Evolutionary conservation across 2,797 vertebrate genomes (phyloP).

Genomic region (Halcyon smyrnensis): DNA sequence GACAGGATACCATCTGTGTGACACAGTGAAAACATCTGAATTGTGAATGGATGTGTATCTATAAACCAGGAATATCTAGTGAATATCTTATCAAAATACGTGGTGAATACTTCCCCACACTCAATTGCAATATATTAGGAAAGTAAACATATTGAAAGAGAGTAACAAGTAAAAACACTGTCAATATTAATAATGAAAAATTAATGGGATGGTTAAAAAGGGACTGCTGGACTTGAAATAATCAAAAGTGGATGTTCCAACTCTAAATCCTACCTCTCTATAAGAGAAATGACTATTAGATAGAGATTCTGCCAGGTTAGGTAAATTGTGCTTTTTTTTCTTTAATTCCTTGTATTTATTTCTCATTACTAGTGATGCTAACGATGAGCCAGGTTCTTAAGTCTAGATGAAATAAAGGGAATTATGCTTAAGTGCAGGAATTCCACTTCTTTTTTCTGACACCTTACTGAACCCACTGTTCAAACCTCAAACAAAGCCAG

Average conservation of each 20-base stretch:
- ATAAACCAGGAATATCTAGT: not conserved
- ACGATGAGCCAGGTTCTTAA: not conserved
- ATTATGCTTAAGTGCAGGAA: not conserved
- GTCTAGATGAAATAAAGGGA: not conserved
- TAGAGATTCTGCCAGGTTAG: not conserved
- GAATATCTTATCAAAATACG: not conserved
- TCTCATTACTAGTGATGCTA: not conserved
- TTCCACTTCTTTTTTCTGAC: not conserved
- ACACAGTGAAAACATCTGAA: not conserved
- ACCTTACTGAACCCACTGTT: not conserved
- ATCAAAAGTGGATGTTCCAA: not conserved
- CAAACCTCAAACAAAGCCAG: not conserved
- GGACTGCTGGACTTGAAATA: not conserved
- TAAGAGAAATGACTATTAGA: not conserved
- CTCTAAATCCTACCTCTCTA: not conserved
- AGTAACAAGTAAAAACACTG: not conserved
- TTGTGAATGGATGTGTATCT: accelerated
- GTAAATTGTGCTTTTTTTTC: not conserved
- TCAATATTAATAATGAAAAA: not conserved
- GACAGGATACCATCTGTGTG: not conserved
- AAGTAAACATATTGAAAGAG: not conserved
- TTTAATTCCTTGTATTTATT: not conserved
- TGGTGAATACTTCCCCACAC: not conserved
- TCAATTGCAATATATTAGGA: not conserved
- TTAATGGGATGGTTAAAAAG: not conserved